phyloP scores from a whole-genome alignment of 1,140 invertebrate species.

The Caenorhabditis inopinata region DNA sequence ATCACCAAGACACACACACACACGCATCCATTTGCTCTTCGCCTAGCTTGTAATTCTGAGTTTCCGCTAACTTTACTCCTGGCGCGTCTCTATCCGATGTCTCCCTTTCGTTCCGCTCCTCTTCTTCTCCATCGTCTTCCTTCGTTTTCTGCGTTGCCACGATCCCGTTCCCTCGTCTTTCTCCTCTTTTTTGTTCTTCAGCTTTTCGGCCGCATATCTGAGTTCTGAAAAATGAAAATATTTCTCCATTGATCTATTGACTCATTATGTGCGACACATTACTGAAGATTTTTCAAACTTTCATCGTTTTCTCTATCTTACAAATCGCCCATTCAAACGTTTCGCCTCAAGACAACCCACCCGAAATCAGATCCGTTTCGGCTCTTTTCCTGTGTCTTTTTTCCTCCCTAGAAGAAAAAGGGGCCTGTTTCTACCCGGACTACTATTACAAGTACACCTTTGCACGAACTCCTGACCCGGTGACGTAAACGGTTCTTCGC shows the following conservation, averaged over 20 bases:
- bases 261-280: too few species aligned
- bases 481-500: slow-evolving; percentile 23
- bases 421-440: too few species aligned
- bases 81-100: neutral
- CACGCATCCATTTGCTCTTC: neutral
- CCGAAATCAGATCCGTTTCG: neutral
- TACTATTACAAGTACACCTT: neutral
- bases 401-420: neutral
- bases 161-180: neutral
- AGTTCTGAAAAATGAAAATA: too few species aligned
- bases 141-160: too few species aligned
- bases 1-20: neutral
- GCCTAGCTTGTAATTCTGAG: slow-evolving; percentile 17
- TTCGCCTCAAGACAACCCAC: neutral
- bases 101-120: neutral
- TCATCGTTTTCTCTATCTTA: neutral
- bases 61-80: slow-evolving; percentile 15
- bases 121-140: neutral
- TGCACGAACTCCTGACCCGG: slow-evolving; percentile 9
- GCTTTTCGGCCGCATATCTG: too few species aligned
- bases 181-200: neutral
- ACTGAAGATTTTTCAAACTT: too few species aligned
- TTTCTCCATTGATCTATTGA: neutral
- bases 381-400: neutral
- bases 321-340: neutral